Percentiles rank a stretch among this genome's conserved stretches.
phyloP scores from a whole-genome alignment of 1,140 invertebrate species.

The Cardiocondyla obscurior region DNA sequence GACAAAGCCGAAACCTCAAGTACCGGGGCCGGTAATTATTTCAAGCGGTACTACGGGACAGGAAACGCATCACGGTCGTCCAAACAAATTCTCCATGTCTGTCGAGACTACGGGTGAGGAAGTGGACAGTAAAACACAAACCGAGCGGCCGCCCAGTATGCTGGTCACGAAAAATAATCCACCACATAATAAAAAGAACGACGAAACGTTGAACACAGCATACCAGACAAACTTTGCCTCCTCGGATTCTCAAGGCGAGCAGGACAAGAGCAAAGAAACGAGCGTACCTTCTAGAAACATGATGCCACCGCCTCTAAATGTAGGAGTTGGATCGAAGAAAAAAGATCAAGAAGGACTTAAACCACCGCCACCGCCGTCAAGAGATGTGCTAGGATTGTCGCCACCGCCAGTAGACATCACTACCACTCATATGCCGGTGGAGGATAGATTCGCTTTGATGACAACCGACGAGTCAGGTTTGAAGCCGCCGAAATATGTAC shows the following conservation, averaged over 20 bases:
- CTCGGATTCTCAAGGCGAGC: conserved; percentile 49
- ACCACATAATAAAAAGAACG: conserved; percentile 61
- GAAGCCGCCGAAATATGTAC: conserved; percentile 78
- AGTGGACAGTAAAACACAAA: conserved; percentile 75
- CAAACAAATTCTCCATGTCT: conserved; percentile 77
- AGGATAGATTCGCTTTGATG: conserved; percentile 56
- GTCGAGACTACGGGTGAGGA: conserved; percentile 76
- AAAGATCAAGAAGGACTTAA: conserved; percentile 74
- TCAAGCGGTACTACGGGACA: conserved; percentile 71
- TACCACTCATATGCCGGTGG: conserved; percentile 71
- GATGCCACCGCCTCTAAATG: conserved; percentile 77
- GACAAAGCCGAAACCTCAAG: conserved; percentile 76
- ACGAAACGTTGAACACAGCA: conserved; percentile 73
- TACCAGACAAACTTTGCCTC: conserved; percentile 78
- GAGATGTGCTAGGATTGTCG: conserved; percentile 79
- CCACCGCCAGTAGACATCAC: conserved; percentile 79
- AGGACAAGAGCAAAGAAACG: conserved; percentile 52
- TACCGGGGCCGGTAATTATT: conserved; percentile 77
- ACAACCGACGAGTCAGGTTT: conserved; percentile 72
- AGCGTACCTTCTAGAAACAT: conserved; percentile 78
- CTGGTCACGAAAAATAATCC: conserved; percentile 62
- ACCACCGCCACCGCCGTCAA: conserved; percentile 76
- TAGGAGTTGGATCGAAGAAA: conserved; percentile 45
- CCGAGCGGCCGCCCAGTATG: conserved; percentile 75
- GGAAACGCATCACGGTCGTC: conserved; percentile 62